Conservation (phyloP, 2,113 vertebrate species). For the Peromyscus leucopus region DNA sequence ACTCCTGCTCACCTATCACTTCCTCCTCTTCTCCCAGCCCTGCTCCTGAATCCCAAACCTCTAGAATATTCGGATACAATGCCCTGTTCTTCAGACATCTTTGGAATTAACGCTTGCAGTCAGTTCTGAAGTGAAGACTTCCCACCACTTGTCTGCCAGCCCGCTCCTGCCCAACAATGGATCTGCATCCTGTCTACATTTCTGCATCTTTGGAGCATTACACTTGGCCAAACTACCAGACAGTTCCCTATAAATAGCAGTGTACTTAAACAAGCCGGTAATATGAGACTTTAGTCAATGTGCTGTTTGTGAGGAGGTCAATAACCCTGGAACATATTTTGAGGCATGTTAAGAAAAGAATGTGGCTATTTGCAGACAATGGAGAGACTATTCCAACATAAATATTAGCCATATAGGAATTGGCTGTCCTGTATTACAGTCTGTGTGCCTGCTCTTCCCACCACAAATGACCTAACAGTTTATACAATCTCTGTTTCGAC, state of each 20-base stretch:
- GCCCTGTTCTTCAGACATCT: background rate
- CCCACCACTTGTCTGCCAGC: too few species aligned
- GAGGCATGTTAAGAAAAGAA: constrained; percentile 15
- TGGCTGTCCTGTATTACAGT: background rate
- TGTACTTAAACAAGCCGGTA: background rate
- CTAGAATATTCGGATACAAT: background rate
- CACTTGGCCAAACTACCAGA: background rate
- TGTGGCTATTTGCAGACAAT: background rate
- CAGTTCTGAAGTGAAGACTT: constrained; percentile 2
- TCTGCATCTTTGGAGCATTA: constrained; percentile 17
- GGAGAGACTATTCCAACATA: constrained; percentile 9
- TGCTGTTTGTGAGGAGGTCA: background rate
- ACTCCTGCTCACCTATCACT: background rate
- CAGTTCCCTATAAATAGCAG: background rate
- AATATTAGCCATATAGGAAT: background rate
- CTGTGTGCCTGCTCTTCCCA: background rate
- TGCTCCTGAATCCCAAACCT: background rate
- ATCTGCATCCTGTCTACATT: constrained; percentile 11
- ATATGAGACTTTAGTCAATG: background rate
- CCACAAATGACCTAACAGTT: background rate
- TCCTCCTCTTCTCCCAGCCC: too few species aligned
- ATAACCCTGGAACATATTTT: constrained; percentile 39
- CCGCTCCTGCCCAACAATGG: background rate
- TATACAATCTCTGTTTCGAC: background rate
- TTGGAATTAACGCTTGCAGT: background rate